Evolutionary conservation across 2,888 invertebrate genomes (phyloP).

Genomic region (Callinectes sapidus): DNA sequence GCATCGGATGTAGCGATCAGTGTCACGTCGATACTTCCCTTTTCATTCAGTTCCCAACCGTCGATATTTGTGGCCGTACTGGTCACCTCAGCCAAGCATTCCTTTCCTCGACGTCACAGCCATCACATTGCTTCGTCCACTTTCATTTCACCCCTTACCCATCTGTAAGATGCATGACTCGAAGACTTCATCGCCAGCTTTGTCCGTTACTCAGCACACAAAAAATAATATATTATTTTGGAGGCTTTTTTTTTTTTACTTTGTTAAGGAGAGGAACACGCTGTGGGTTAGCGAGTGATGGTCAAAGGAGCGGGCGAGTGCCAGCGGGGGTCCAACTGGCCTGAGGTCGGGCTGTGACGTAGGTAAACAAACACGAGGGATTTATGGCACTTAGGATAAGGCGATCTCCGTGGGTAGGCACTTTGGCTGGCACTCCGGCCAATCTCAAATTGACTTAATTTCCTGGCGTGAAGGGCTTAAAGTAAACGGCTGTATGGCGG

Average conservation of each 20-base stretch:
- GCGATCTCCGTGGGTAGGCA: constrained; percentile 65
- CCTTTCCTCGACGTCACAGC: neutral
- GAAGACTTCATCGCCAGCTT: neutral
- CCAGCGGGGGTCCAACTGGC: constrained; percentile 28
- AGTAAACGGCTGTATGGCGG: constrained; percentile 37
- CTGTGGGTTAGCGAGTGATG: constrained; percentile 15
- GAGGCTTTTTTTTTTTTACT: neutral
- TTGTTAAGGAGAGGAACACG: neutral
- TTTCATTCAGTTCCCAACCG: neutral
- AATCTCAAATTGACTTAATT: constrained; percentile 59
- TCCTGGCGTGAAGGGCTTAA: constrained; percentile 50
- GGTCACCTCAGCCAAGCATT: constrained; percentile 42
- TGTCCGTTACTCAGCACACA: neutral
- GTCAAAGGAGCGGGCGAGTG: constrained; percentile 11
- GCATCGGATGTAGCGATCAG: neutral
- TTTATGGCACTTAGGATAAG: constrained; percentile 68
- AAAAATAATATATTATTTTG: neutral
- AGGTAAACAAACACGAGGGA: constrained; percentile 65
- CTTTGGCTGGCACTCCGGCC: constrained; percentile 48
- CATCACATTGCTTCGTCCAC: constrained; percentile 18
- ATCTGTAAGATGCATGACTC: neutral
- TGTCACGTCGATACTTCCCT: constrained; percentile 1
- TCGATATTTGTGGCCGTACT: constrained; percentile 45
- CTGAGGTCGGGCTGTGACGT: constrained; percentile 61
- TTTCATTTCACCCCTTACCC: constrained; percentile 15